phyloP scores from a whole-genome alignment of 1,140 invertebrate species.

The Glossosoma conforme region DNA sequence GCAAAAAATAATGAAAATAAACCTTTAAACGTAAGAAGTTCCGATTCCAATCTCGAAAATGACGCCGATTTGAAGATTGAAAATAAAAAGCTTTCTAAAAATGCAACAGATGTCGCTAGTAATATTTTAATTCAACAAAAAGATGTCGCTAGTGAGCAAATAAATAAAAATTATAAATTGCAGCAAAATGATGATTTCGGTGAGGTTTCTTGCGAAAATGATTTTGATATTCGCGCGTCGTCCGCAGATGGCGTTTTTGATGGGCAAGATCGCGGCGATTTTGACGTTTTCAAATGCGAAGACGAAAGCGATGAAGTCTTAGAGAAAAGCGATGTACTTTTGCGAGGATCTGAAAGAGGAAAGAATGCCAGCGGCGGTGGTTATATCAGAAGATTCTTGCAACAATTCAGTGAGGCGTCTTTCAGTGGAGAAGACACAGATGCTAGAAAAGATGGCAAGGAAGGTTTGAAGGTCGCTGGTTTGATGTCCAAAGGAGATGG shows the following conservation, averaged over 20 bases:
- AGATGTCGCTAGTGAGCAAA: too few relatives aligned
- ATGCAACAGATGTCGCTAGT: too few relatives aligned
- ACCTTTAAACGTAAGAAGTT: too few relatives aligned
- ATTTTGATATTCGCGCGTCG: too few relatives aligned
- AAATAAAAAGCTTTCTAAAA: too few relatives aligned
- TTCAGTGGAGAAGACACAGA: conserved; percentile 39
- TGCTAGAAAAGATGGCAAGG: conserved; percentile 39
- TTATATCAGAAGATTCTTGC: conserved; percentile 47
- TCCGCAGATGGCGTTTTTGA: not conserved
- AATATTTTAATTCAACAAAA: too few relatives aligned
- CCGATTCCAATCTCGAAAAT: too few relatives aligned
- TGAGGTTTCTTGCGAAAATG: too few relatives aligned
- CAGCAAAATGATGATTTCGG: too few relatives aligned
- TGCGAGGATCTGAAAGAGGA: conserved; percentile 5
- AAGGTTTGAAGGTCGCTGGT: conserved; percentile 30
- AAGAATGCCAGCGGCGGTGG: conserved; percentile 40
- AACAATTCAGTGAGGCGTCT: conserved; percentile 48
- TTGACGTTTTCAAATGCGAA: not conserved
- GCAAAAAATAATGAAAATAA: conserved; percentile 42
- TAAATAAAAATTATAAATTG: too few relatives aligned
- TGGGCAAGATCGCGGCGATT: not conserved
- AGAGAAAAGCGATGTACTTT: conserved; percentile 34
- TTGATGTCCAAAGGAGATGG: conserved; percentile 37
- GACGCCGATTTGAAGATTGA: too few relatives aligned
- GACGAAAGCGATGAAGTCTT: conserved; percentile 41